Base-by-base conservation (phyloP, 2,113 vertebrate species). In the Phaethornis superciliosus region DNA sequence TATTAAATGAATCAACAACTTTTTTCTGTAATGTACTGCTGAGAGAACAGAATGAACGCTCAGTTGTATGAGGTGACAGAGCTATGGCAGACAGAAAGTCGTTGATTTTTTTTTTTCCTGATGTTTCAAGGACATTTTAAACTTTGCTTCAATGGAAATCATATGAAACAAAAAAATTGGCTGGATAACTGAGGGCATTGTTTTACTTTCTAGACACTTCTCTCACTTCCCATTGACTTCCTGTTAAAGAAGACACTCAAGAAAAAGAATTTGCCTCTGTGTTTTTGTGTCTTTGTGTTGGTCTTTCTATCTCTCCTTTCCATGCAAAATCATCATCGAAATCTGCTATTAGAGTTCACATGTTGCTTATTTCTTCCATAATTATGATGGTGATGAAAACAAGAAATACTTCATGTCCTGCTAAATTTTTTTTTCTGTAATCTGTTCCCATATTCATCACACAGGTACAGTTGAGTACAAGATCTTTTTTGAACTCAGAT, bases 271-370 rank as follows among this genome's bases (percentile, higher is more conserved):
- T 96, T 94, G 91, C 93, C 94, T 91, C 84, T 95, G 93, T 95
- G 95, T 92, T 94, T 96, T 88, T 90, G 75, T 96, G 94, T 96
- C 87, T 96, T 94, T 96, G 88, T 95, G 95, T 96, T 89, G 94
- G 94, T 94, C 90, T 97, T 79, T 94, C 95, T 97, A 4, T 96
- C 91, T 93, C 85, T 97, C 54, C 58, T 91, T 93, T 96, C 78
- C 94, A 95, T 96, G 92, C 93, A 95, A 92, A 93, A 90, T 94
- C 96, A 96, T 95, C 92, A 90, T 95, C 93, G 77, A 95, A 97
- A 83, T 93, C 93, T 96, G 89, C 92, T 95, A 64, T 55, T 95
- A 95, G 88, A 96, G 90, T 97, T 94, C 94, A 96, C 96, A 88
- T 4, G 95, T 95, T 95, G 95, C 96, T 97, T 95, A 68, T 81